Evolutionary conservation across 2,888 invertebrate genomes (phyloP).

Genomic region (Coremacera marginata): DNA sequence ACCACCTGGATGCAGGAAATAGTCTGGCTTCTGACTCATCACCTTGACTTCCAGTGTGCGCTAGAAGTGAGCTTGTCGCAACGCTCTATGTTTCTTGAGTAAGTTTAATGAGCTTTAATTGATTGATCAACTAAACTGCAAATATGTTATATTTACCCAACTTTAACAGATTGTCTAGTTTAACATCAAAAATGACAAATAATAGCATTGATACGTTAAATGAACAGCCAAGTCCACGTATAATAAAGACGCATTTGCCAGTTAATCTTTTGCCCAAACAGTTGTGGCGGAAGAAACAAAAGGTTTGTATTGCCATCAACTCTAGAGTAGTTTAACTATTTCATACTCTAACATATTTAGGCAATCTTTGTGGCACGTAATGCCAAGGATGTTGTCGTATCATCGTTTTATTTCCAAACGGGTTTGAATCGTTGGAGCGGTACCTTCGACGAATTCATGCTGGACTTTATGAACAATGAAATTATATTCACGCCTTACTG

Average conservation of each 20-base stretch:
- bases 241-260: conserved; percentile 55
- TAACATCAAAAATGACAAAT: background rate
- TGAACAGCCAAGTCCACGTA: conserved; percentile 43
- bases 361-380: conserved; percentile 85
- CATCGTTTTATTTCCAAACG: conserved; percentile 78
- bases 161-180: too few species aligned
- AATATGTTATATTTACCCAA: too few species aligned
- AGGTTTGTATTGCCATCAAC: background rate
- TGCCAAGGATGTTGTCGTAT: conserved; percentile 84
- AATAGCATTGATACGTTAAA: conserved; percentile 20
- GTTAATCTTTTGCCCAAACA: conserved; percentile 48
- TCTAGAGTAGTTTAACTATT: too few species aligned
- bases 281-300: background rate
- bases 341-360: conserved; percentile 57
- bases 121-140: too few species aligned
- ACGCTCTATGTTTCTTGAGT: conserved; percentile 48
- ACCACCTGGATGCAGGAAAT: conserved; percentile 56
- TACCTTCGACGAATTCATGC: conserved; percentile 71
- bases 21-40: conserved; percentile 52
- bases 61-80: conserved; percentile 25
- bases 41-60: conserved; percentile 51
- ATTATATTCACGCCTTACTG: conserved; percentile 46
- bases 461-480: conserved; percentile 44
- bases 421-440: conserved; percentile 73
- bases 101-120: too few species aligned